Conservation (phyloP, 2,113 vertebrate genomes). For the Carassius auratus region DNA sequence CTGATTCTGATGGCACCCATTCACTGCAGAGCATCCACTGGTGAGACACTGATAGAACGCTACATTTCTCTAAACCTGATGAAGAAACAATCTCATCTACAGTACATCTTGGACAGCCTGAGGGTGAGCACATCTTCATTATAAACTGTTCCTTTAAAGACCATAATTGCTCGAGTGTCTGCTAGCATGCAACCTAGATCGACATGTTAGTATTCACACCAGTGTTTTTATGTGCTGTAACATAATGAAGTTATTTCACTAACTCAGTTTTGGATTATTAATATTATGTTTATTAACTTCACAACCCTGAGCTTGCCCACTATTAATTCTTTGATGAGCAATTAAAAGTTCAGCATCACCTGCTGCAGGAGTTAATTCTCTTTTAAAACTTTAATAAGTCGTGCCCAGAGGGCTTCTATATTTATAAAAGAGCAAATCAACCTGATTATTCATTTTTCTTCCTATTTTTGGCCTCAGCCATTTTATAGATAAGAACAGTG, state of each 20-base stretch:
- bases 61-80: background rate
- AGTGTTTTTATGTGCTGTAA: background rate
- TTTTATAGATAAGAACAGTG: background rate
- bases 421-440: background rate
- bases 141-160: background rate
- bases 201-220: background rate
- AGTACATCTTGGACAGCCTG: background rate
- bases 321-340: background rate
- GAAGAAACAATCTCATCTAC: background rate
- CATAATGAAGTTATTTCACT: background rate
- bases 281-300: background rate
- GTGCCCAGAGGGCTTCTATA: background rate
- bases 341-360: constrained; percentile 5
- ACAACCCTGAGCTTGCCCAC: background rate
- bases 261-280: background rate
- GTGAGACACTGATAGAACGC: background rate
- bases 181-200: background rate
- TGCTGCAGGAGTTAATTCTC: background rate
- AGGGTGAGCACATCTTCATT: background rate
- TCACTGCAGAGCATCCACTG: background rate
- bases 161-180: background rate
- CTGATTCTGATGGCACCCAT: background rate
- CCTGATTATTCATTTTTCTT: background rate
- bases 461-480: background rate
- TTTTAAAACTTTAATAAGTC: constrained; percentile 8